phyloP scores from a whole-genome alignment of 2,113 vertebrate species.

The Mobula birostris region DNA sequence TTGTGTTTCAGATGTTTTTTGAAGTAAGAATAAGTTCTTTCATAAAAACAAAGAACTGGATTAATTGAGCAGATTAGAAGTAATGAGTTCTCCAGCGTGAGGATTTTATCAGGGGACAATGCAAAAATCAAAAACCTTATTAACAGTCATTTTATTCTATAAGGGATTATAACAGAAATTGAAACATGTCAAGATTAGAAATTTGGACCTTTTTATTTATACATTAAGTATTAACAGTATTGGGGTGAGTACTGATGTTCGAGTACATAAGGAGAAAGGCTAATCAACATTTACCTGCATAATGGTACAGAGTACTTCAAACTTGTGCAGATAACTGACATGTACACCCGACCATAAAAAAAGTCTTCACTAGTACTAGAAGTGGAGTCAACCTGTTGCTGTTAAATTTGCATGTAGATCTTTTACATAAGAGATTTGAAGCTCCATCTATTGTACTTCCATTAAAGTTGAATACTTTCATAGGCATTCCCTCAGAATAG shows the following conservation, averaged over 20 bases:
- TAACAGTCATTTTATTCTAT: not conserved
- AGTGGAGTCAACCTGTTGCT: not conserved
- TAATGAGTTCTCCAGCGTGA: not conserved
- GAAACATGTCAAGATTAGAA: not conserved
- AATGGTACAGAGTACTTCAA: not conserved
- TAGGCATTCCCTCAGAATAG: not conserved
- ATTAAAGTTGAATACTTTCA: too few species aligned
- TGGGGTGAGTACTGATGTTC: not conserved
- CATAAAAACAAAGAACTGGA: too few species aligned
- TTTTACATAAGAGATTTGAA: not conserved
- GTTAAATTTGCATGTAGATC: not conserved
- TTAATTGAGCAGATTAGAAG: too few species aligned
- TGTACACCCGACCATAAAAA: not conserved
- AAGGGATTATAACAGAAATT: too few species aligned
- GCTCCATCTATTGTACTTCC: not conserved
- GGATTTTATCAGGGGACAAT: not conserved
- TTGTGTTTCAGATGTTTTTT: not conserved
- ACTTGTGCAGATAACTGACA: not conserved
- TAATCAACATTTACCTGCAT: not conserved
- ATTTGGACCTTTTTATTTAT: not conserved
- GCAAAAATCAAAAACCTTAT: not conserved
- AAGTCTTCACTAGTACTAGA: too few species aligned
- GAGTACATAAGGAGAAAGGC: not conserved
- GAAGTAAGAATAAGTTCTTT: not conserved
- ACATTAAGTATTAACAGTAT: not conserved